These are phyloP conservation scores for Cryptomyrus ogoouensis DNA, from an alignment of 2,113 vertebrate species.

Conservation along the genomic window DNA sequence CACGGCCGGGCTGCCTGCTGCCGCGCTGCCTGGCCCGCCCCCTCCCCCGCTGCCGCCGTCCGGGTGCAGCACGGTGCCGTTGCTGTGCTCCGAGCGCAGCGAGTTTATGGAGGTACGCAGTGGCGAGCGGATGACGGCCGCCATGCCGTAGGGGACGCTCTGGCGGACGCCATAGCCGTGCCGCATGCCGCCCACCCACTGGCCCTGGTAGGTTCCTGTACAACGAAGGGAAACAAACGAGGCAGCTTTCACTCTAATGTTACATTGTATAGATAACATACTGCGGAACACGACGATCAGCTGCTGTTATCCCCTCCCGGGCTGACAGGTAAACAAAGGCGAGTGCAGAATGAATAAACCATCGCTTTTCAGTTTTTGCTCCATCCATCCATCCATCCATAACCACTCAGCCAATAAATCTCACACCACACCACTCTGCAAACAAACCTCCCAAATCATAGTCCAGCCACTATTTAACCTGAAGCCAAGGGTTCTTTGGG, in stretches of 20 bases:
- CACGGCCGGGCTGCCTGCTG: constrained; percentile 79
- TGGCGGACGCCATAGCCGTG: constrained; percentile 94
- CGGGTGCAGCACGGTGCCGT: constrained; percentile 78
- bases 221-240: not conserved
- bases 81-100: constrained; percentile 95
- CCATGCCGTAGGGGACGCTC: constrained; percentile 97
- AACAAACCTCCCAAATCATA: not conserved
- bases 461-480: not conserved
- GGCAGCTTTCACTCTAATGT: not conserved
- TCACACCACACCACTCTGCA: not conserved
- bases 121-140: constrained; percentile 93
- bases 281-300: not conserved
- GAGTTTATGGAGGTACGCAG: constrained; percentile 98
- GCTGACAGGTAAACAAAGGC: not conserved
- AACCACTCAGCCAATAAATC: not conserved
- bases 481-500: not conserved
- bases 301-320: not conserved
- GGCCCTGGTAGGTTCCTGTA: constrained; percentile 92
- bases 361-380: not conserved
- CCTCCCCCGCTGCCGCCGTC: constrained; percentile 45
- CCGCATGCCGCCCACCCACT: constrained; percentile 95
- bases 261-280: not conserved
- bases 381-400: not conserved
- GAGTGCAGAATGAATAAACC: not conserved
- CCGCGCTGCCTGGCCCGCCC: constrained; percentile 51